A percentile compares a stretch with the other conserved stretches of the same genome.
phyloP scores from a whole-genome alignment of 2,888 invertebrate species.

The Alentia gelatinosa region DNA sequence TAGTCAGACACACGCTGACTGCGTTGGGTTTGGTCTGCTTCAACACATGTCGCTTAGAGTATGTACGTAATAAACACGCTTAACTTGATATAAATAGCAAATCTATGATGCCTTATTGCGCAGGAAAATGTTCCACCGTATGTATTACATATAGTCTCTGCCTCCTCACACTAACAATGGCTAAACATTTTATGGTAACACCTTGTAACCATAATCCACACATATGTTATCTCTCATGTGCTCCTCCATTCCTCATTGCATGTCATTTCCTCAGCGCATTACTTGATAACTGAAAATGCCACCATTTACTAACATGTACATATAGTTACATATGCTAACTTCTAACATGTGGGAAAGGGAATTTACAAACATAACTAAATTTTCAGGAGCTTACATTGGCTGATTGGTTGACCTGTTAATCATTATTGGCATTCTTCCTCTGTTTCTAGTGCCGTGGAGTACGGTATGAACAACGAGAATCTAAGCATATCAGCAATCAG shows the following conservation, averaged over 20 bases:
- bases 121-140: background rate
- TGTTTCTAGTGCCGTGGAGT: conserved; percentile 81
- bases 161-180: background rate
- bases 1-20: no score
- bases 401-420: background rate
- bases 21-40: no score
- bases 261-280: background rate
- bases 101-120: background rate
- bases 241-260: background rate
- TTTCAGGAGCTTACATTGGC: background rate
- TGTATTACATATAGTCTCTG: background rate
- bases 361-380: background rate
- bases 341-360: background rate
- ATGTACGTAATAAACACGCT: background rate
- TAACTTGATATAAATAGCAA: background rate
- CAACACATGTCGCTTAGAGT: no score
- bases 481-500: conserved; percentile 98
- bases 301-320: background rate
- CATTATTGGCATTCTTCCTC: background rate
- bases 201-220: background rate
- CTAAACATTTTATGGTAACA: background rate
- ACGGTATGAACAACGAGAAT: conserved; percentile 92
- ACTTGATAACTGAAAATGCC: background rate
- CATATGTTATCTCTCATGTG: background rate
- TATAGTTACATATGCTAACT: background rate